phyloP scores from a whole-genome alignment of 2,113 vertebrate genomes.

The Boulengeromyrus knoepffleri region DNA sequence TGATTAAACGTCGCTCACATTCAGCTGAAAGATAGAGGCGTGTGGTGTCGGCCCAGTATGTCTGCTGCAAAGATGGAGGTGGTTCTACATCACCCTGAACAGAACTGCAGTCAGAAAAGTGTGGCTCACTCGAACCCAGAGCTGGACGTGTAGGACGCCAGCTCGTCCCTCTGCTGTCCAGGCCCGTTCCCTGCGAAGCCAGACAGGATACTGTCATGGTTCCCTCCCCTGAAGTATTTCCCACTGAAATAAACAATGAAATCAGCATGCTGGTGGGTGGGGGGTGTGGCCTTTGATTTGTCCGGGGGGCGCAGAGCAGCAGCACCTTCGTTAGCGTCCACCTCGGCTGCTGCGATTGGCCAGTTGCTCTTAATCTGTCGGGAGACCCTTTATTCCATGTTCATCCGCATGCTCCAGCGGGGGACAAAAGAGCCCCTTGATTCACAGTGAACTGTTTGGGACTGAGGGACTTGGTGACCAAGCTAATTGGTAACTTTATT shows the following conservation, averaged over 20 bases:
- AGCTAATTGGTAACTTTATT: slow-evolving; percentile 47
- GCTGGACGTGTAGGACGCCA: neutral
- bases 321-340: neutral
- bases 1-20: neutral
- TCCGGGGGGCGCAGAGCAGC: neutral
- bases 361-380: slow-evolving; percentile 3
- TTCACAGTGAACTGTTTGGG: slow-evolving; percentile 41
- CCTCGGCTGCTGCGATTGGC: neutral
- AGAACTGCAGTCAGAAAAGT: neutral
- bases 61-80: neutral
- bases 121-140: neutral
- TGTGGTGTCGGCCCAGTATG: neutral
- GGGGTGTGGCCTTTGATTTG: neutral
- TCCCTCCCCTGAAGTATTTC: neutral
- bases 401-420: slow-evolving; percentile 14
- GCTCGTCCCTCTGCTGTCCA: neutral
- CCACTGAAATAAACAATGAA: slow-evolving; percentile 18
- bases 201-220: neutral
- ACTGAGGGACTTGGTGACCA: slow-evolving; percentile 35
- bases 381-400: neutral
- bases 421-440: slow-evolving; percentile 46
- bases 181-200: neutral
- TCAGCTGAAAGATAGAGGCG: neutral
- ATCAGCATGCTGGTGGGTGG: neutral
- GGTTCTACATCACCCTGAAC: neutral